Evolutionary conservation across 53 echinoderm and acorn worm genomes (phyloP).

Genomic region (Arbacia lixula): DNA sequence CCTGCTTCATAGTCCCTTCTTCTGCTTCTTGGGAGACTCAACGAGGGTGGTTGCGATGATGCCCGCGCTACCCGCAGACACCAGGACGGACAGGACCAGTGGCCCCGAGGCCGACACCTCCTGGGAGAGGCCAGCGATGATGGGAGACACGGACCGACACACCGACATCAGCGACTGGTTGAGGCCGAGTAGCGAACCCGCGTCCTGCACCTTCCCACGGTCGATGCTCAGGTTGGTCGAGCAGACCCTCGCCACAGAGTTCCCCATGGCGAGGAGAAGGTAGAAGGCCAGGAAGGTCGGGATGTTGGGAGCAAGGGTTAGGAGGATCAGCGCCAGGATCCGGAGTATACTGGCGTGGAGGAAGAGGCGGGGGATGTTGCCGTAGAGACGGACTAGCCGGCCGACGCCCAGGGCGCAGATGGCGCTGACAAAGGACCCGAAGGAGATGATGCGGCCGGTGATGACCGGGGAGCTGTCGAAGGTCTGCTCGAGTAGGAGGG

Average conservation of each 20-base stretch:
- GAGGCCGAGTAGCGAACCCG: slow-evolving; percentile 82
- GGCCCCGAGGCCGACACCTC: slow-evolving; percentile 76
- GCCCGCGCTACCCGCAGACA: not conserved
- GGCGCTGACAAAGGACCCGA: slow-evolving; percentile 65
- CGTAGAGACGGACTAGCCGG: slow-evolving; percentile 64
- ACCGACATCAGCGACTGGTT: slow-evolving; percentile 82
- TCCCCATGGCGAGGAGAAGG: slow-evolving; percentile 63
- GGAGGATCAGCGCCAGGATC: slow-evolving; percentile 52
- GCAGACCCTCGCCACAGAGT: slow-evolving; percentile 75
- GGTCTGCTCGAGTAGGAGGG: slow-evolving; percentile 72
- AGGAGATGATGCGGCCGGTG: slow-evolving; percentile 84
- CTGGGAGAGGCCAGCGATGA: slow-evolving; percentile 73
- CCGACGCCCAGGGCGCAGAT: slow-evolving; percentile 75
- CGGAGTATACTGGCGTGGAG: slow-evolving; percentile 68
- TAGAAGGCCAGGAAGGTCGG: slow-evolving; percentile 57
- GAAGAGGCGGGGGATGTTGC: slow-evolving; percentile 64
- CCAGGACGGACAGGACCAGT: slow-evolving; percentile 44
- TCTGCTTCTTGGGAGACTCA: too few species aligned
- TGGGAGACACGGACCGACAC: slow-evolving; percentile 72
- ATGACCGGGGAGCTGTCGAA: slow-evolving; percentile 76
- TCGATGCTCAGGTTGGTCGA: slow-evolving; percentile 75
- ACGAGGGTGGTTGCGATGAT: not conserved
- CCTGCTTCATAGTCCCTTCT: too few species aligned
- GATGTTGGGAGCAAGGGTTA: slow-evolving; percentile 69
- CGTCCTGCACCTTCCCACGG: slow-evolving; percentile 69